Evolutionary conservation across 2,113 vertebrate genomes (phyloP).

Genomic region (Ascaphus truei): DNA sequence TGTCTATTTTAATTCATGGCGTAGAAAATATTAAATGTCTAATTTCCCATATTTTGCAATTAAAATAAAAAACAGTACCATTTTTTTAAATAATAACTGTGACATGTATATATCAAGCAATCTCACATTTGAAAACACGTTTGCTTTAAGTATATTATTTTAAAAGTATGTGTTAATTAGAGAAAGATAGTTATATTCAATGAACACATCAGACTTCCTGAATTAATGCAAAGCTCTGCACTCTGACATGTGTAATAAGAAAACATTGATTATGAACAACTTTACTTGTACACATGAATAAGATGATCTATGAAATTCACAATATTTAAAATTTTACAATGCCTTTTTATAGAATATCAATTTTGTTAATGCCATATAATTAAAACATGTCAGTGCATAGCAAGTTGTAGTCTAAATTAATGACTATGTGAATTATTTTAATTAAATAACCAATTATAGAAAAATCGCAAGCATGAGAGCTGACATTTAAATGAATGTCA

Average conservation of each 20-base stretch:
- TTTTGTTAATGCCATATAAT: slow-evolving; percentile 99
- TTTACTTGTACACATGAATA: slow-evolving; percentile 78
- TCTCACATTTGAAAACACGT: slow-evolving; percentile 18
- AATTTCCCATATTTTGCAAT: slow-evolving; percentile 53
- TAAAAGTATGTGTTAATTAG: slow-evolving; percentile 58
- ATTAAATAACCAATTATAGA: slow-evolving; percentile 99
- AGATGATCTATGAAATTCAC: slow-evolving; percentile 99
- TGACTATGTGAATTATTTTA: slow-evolving; percentile 99
- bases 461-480: slow-evolving; percentile 99
- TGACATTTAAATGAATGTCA: slow-evolving; percentile 99
- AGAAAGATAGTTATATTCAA: slow-evolving; percentile 41
- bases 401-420: slow-evolving; percentile 99
- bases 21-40: slow-evolving; percentile 65
- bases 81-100: not conserved
- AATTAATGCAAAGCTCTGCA: slow-evolving; percentile 35
- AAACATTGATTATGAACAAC: slow-evolving; percentile 71
- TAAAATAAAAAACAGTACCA: slow-evolving; percentile 32
- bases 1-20: slow-evolving; percentile 62
- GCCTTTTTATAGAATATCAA: slow-evolving; percentile 99
- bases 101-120: slow-evolving; percentile 6
- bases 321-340: slow-evolving; percentile 97
- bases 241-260: slow-evolving; percentile 36
- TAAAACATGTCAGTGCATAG: slow-evolving; percentile 99
- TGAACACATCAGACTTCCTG: slow-evolving; percentile 51
- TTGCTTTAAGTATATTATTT: slow-evolving; percentile 40